These are phyloP conservation scores for Microcebus murinus DNA, from an alignment of 2,113 vertebrate species.

Conservation along the genomic window DNA sequence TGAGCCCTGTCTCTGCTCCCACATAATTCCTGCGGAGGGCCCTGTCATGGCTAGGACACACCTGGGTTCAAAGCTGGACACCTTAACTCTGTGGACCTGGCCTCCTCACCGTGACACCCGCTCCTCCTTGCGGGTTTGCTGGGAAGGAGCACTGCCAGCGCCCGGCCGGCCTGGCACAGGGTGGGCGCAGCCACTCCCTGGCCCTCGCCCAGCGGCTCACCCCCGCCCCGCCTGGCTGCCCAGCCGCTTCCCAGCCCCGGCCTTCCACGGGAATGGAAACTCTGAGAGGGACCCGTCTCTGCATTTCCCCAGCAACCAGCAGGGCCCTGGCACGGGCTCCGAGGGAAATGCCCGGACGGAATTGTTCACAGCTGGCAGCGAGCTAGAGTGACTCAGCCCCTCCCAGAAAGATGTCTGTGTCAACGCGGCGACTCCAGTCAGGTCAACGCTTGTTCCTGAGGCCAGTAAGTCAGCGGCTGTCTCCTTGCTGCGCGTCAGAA, in stretches of 20 bases:
- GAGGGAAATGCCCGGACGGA: background rate
- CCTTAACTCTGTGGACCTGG: background rate
- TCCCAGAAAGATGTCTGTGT: background rate
- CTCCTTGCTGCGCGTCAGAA: background rate
- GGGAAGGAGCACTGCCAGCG: background rate
- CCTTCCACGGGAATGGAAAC: slow-evolving; percentile 46
- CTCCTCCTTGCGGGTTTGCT: background rate
- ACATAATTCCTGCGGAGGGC: background rate
- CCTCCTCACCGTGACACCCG: background rate
- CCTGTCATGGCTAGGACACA: background rate
- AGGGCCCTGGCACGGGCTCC: background rate
- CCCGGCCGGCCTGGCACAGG: background rate
- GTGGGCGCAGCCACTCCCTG: background rate
- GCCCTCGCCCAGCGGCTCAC: background rate
- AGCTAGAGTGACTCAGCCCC: slow-evolving; percentile 25
- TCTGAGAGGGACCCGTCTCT: slow-evolving; percentile 37
- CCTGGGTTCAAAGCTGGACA: background rate
- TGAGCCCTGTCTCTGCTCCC: background rate
- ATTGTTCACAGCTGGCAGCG: background rate
- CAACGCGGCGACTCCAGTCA: background rate
- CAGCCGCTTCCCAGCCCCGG: background rate
- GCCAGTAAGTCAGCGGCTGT: background rate
- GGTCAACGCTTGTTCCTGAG: background rate
- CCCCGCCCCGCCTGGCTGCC: background rate
- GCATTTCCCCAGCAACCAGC: slow-evolving; percentile 52